phyloP scores from a whole-genome alignment of 2,888 invertebrate species.

The Trachelus troglodyta region DNA sequence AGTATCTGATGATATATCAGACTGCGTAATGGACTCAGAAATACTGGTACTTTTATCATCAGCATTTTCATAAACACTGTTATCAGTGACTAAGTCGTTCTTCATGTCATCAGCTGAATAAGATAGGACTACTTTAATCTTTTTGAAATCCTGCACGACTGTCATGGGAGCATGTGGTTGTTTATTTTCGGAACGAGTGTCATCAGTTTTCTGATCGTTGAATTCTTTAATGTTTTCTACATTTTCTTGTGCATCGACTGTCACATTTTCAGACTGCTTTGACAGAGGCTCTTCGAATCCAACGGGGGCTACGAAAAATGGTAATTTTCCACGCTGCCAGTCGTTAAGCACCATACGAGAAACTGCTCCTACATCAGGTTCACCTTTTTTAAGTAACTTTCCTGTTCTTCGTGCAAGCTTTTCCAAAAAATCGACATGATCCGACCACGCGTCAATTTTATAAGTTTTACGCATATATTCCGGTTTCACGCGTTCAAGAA shows the following conservation, averaged over 20 bases:
- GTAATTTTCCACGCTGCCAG: slow-evolving; percentile 97
- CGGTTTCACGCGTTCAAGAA: slow-evolving; percentile 86
- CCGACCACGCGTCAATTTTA: slow-evolving; percentile 84
- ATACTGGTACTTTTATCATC: slow-evolving; percentile 20
- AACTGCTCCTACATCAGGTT: slow-evolving; percentile 89
- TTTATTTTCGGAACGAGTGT: slow-evolving; percentile 28
- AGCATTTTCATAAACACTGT: slow-evolving; percentile 12
- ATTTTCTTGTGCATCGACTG: slow-evolving; percentile 55
- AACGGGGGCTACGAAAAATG: slow-evolving; percentile 91
- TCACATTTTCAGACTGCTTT: slow-evolving; percentile 20
- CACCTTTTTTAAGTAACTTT: slow-evolving; percentile 95
- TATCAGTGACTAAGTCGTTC: slow-evolving; percentile 39
- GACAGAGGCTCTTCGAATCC: slow-evolving; percentile 78
- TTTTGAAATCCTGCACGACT: slow-evolving; percentile 84
- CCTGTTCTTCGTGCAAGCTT: slow-evolving; percentile 88
- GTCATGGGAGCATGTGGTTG: slow-evolving; percentile 67
- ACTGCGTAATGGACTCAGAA: slow-evolving; percentile 1
- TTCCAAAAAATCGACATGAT: slow-evolving; percentile 89
- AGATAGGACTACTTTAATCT: slow-evolving; percentile 80
- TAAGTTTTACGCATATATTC: slow-evolving; percentile 94
- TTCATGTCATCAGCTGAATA: slow-evolving; percentile 73
- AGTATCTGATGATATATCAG: slow-evolving; percentile 5
- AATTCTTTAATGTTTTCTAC: slow-evolving; percentile 4
- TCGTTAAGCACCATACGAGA: slow-evolving; percentile 98
- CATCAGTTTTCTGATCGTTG: slow-evolving; percentile 21